phyloP scores from a whole-genome alignment of 1,140 invertebrate genomes.

The Oscheius sp. region DNA sequence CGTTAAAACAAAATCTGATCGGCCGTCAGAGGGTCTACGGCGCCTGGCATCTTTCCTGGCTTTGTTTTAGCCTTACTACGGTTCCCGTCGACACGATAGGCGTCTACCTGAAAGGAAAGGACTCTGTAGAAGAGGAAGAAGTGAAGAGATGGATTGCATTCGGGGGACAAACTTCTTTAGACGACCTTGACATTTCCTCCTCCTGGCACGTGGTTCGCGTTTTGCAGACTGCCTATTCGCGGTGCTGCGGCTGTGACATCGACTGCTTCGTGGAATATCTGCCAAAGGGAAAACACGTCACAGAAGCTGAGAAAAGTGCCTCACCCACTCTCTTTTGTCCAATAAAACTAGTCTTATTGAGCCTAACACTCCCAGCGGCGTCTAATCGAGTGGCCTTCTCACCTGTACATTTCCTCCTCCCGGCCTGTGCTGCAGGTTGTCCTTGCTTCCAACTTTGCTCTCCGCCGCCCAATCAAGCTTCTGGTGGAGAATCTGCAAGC shows the following conservation, averaged over 20 bases:
- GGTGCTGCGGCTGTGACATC: too few relatives aligned
- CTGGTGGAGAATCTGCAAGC: slow-evolving; percentile 77
- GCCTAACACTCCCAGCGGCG: not conserved
- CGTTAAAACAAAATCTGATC: slow-evolving; percentile 24
- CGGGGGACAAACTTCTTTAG: not conserved
- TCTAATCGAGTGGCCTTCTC: too few relatives aligned
- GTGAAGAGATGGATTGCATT: slow-evolving; percentile 3
- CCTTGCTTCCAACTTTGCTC: slow-evolving; percentile 86
- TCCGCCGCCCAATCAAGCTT: slow-evolving; percentile 83
- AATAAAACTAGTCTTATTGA: not conserved
- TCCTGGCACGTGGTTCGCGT: slow-evolving; percentile 76
- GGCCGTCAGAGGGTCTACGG: slow-evolving; percentile 18
- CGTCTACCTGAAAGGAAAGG: not conserved
- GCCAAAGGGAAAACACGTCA: not conserved
- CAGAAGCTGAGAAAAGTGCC: not conserved
- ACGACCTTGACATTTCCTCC: slow-evolving; percentile 38
- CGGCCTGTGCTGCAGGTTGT: slow-evolving; percentile 81
- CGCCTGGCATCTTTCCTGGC: slow-evolving; percentile 21
- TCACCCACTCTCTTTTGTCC: not conserved
- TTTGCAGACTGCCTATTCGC: slow-evolving; percentile 81
- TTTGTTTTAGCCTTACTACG: slow-evolving; percentile 10
- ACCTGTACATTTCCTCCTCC: slow-evolving; percentile 88
- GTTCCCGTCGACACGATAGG: not conserved
- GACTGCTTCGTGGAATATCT: too few relatives aligned
- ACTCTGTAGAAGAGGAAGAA: not conserved